Percentiles rank a stretch among this genome's conserved stretches.
phyloP scores from a whole-genome alignment of 2,113 vertebrate species.

The Pionites leucogaster region DNA sequence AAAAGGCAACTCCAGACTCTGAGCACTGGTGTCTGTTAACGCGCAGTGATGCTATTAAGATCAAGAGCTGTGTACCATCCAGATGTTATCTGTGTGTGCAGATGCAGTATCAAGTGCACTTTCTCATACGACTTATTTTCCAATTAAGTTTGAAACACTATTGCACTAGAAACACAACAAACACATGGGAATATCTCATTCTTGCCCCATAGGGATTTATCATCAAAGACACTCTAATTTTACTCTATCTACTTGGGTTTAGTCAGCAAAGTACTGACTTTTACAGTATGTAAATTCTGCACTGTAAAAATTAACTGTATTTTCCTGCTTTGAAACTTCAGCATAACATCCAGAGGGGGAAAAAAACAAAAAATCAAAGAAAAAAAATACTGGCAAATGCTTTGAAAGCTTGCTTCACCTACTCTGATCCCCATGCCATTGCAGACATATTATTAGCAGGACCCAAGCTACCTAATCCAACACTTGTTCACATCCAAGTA shows the following conservation, averaged over 20 bases:
- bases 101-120: constrained; percentile 5
- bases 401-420: not conserved
- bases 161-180: constrained; percentile 7
- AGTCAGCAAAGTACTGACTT: not conserved
- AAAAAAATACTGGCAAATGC: not conserved
- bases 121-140: constrained; percentile 29
- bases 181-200: not conserved
- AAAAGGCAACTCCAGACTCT: not conserved
- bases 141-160: constrained; percentile 3
- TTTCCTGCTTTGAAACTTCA: not conserved
- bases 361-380: not conserved
- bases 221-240: not conserved
- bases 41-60: not conserved
- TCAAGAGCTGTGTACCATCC: not conserved
- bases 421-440: not conserved
- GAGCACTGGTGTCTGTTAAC: not conserved
- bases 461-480: not conserved
- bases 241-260: not conserved
- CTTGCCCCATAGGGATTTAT: not conserved
- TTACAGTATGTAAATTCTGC: not conserved
- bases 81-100: constrained; percentile 28
- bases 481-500: not conserved
- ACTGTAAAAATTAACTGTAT: not conserved
- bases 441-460: not conserved
- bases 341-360: not conserved